Percentiles rank a stretch among this genome's conserved stretches.
Evolutionary conservation across 2,888 invertebrate species (phyloP).

Genomic region (Serrognathus titanus): DNA sequence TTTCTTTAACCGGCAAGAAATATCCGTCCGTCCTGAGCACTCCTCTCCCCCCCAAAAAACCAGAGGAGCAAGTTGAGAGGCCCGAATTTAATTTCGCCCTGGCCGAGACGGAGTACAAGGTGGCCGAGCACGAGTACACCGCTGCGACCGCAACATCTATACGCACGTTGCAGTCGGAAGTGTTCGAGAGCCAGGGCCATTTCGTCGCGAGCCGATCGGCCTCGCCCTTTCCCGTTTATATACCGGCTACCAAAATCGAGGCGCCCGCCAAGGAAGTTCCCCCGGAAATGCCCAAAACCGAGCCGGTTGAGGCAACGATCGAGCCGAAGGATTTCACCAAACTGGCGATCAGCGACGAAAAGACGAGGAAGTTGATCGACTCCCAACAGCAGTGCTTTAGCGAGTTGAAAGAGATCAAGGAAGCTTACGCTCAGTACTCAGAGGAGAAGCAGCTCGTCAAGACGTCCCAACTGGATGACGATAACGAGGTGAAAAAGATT

Average conservation of each 20-base stretch:
- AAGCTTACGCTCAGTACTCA: conserved; percentile 27
- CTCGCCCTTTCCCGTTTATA: conserved; percentile 40
- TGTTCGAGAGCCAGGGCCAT: conserved; percentile 46
- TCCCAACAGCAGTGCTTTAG: conserved; percentile 40
- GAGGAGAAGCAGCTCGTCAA: not conserved
- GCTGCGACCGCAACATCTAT: conserved; percentile 26
- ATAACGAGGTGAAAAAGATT: conserved; percentile 29
- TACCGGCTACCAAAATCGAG: conserved; percentile 30
- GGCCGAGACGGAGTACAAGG: conserved; percentile 30
- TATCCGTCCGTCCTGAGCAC: conserved; percentile 27
- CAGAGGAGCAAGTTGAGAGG: conserved; percentile 18
- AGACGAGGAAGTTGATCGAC: conserved; percentile 35
- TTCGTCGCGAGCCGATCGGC: conserved; percentile 41
- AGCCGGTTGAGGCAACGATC: not conserved
- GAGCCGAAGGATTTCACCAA: conserved; percentile 28
- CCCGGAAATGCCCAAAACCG: conserved; percentile 14
- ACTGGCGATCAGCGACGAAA: conserved; percentile 32
- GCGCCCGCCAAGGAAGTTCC: conserved; percentile 2
- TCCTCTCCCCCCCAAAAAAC: not conserved
- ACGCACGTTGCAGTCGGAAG: conserved; percentile 41
- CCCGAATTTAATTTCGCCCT: conserved; percentile 41
- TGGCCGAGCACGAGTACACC: conserved; percentile 34
- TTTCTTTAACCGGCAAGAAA: conserved; percentile 33
- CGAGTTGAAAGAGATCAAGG: conserved; percentile 38
- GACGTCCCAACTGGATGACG: conserved; percentile 23